These are phyloP conservation scores for Aleiodes alternator DNA, from an alignment of 2,888 invertebrate species.

Conservation along the genomic window DNA sequence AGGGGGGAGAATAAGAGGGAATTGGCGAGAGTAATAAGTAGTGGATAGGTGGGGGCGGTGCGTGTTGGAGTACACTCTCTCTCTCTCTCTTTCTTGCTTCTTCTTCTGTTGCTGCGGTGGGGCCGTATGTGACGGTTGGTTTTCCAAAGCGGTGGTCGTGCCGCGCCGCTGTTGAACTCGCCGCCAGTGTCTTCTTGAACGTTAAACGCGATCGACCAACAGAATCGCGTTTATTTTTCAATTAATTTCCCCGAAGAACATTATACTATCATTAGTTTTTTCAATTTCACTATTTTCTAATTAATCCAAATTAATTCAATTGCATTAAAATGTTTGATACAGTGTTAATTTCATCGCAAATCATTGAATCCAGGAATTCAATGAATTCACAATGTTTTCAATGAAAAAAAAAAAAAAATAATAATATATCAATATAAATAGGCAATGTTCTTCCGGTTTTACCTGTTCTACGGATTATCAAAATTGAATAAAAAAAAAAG, in stretches of 20 bases:
- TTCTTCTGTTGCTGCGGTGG: conserved; percentile 33
- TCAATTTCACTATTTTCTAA: background rate
- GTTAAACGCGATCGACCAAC: conserved; percentile 59
- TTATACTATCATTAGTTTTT: background rate
- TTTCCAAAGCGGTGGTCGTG: conserved; percentile 52
- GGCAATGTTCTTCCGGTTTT: conserved; percentile 31
- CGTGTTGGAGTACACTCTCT: conserved; percentile 50
- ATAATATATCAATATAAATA: background rate
- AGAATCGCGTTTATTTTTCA: conserved; percentile 16
- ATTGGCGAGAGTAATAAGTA: conserved; percentile 39
- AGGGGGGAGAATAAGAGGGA: conserved; percentile 38
- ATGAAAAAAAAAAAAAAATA: background rate
- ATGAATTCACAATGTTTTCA: background rate
- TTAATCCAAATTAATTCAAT: too few species aligned
- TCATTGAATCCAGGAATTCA: background rate
- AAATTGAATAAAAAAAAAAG: conserved; percentile 27
- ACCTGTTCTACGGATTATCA: conserved; percentile 25
- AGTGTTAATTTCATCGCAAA: too few species aligned
- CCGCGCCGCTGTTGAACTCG: conserved; percentile 54
- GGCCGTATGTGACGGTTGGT: conserved; percentile 39
- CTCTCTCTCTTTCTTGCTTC: background rate
- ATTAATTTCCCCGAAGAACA: background rate
- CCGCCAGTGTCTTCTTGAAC: conserved; percentile 64
- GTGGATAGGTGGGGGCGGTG: conserved; percentile 53
- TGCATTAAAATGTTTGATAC: background rate